Evolutionary conservation across 1,140 invertebrate genomes (phyloP).

Genomic region (Ceratina japonica): DNA sequence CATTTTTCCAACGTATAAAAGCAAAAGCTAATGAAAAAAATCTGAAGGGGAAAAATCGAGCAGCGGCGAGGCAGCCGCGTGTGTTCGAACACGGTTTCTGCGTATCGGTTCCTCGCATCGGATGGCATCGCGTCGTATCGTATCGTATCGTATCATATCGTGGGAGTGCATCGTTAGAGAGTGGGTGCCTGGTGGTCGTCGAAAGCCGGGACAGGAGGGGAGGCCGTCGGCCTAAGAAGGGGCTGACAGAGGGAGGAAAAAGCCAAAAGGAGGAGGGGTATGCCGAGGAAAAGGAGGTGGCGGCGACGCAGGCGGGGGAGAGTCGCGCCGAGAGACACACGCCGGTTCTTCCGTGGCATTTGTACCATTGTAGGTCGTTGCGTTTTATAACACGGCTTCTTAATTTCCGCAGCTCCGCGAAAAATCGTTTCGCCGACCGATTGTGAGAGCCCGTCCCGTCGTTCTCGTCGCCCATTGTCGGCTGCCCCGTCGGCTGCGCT

Average conservation of each 20-base stretch:
- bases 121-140: slow-evolving; percentile 24
- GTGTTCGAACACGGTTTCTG: slow-evolving; percentile 33
- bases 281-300: slow-evolving; percentile 40
- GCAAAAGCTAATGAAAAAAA: neutral
- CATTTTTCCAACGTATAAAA: neutral
- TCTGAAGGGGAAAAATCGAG: neutral
- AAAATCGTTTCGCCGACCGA: neutral
- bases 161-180: slow-evolving; percentile 22
- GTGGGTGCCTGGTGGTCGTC: slow-evolving; percentile 48
- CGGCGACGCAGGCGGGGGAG: slow-evolving; percentile 32
- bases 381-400: slow-evolving; percentile 76
- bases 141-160: slow-evolving; percentile 19
- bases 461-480: neutral
- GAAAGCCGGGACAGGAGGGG: slow-evolving; percentile 37
- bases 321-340: slow-evolving; percentile 57
- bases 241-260: slow-evolving; percentile 58
- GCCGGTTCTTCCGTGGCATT: slow-evolving; percentile 71
- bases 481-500: neutral
- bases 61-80: neutral
- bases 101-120: neutral
- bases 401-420: slow-evolving; percentile 67
- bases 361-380: slow-evolving; percentile 78
- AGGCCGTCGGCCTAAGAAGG: slow-evolving; percentile 57
- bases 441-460: no score
- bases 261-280: slow-evolving; percentile 57